A percentile compares a stretch with the other conserved stretches of the same genome.
phyloP scores from a whole-genome alignment of 2,113 vertebrate species.

The Lepisosteus osseus region DNA sequence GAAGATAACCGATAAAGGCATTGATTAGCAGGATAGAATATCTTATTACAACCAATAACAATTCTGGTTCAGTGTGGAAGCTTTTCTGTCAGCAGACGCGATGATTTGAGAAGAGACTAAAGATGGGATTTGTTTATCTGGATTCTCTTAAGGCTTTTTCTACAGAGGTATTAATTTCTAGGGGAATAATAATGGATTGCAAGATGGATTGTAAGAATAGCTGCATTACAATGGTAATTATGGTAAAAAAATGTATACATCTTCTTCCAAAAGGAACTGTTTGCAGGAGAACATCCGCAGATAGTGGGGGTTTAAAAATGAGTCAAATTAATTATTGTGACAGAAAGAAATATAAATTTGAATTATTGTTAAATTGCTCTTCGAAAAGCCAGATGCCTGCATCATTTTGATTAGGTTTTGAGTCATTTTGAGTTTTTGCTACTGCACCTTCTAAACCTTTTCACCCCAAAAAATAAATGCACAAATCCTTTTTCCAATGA shows the following conservation, averaged over 20 bases:
- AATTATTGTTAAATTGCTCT: slow-evolving; percentile 11
- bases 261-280: too few species aligned
- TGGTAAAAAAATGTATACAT: too few species aligned
- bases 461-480: neutral
- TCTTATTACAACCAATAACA: neutral
- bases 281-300: too few species aligned
- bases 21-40: neutral
- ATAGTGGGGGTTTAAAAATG: too few species aligned
- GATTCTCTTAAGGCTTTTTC: neutral
- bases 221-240: neutral
- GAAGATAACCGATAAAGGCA: slow-evolving; percentile 80
- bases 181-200: neutral
- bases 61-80: neutral
- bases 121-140: neutral
- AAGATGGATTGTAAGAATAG: neutral
- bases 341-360: neutral
- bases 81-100: neutral
- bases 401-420: slow-evolving; percentile 5
- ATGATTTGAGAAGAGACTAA: neutral
- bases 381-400: slow-evolving; percentile 4
- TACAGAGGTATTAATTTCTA: neutral
- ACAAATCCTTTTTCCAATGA: neutral
- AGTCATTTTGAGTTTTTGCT: neutral
- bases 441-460: neutral
- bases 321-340: too few species aligned